Percentiles rank a stretch among this genome's conserved stretches.
These are phyloP conservation scores for Platorchestia sp. DNA, from an alignment of 1,140 invertebrate species.

Conservation along the genomic window DNA sequence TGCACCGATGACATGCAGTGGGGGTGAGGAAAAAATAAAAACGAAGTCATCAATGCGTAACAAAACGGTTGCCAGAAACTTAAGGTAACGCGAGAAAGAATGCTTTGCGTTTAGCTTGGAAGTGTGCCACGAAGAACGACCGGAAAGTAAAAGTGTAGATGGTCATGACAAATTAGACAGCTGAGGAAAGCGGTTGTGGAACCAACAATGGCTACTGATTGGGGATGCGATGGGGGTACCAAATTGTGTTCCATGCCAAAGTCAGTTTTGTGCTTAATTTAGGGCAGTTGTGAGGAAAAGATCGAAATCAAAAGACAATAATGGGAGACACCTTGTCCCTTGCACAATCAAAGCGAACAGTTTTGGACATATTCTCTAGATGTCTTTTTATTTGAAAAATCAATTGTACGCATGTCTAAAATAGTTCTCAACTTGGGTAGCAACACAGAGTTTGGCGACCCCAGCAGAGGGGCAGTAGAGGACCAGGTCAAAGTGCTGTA, in stretches of 20 bases:
- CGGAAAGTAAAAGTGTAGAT: conserved; percentile 50
- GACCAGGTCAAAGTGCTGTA: background rate
- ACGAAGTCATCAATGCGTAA: background rate
- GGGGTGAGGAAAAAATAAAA: background rate
- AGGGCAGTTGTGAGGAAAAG: background rate
- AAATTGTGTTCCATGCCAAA: background rate
- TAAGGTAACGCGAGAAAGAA: background rate
- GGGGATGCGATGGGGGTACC: background rate
- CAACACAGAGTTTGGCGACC: background rate
- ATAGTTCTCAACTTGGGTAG: background rate
- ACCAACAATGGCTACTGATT: conserved; percentile 36
- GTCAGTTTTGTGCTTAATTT: background rate
- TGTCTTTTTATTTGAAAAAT: background rate
- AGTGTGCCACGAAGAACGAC: background rate
- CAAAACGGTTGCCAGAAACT: background rate
- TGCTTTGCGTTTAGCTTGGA: background rate
- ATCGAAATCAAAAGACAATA: background rate
- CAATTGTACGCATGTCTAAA: background rate
- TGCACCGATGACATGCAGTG: background rate
- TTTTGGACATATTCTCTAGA: background rate
- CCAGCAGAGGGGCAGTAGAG: background rate
- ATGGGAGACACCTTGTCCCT: background rate
- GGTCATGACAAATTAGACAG: conserved; percentile 54
- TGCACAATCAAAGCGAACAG: background rate
- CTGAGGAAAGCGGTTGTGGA: conserved; percentile 6